These are phyloP conservation scores for Alitta virens DNA, from an alignment of 2,888 invertebrate genomes.

Conservation along the genomic window DNA sequence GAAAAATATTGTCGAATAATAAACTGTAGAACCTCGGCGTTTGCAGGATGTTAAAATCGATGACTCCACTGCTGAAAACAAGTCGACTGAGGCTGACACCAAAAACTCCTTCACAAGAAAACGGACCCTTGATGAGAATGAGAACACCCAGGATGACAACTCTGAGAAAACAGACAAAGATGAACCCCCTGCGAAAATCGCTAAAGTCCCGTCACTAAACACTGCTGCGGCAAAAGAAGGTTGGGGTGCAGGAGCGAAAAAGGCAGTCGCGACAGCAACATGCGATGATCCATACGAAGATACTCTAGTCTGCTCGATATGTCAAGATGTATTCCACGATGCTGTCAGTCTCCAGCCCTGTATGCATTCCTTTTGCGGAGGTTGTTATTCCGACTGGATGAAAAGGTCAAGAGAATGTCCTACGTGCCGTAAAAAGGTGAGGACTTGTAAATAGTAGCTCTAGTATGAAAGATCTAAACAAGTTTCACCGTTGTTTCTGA, in stretches of 20 bases:
- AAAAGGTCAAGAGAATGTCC: constrained; percentile 49
- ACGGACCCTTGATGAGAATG: neutral
- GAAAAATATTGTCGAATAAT: too few relatives aligned
- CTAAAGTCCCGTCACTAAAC: neutral
- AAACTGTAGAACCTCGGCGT: too few relatives aligned
- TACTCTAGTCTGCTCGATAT: constrained; percentile 50
- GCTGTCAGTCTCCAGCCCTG: constrained; percentile 56
- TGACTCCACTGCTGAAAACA: too few relatives aligned
- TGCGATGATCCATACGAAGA: constrained; percentile 33
- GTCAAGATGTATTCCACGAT: constrained; percentile 54
- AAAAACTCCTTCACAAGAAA: neutral
- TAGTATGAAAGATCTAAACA: too few relatives aligned
- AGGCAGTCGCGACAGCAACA: neutral
- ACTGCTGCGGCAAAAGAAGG: neutral
- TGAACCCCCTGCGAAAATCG: neutral
- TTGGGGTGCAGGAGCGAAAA: neutral
- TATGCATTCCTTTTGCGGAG: constrained; percentile 56
- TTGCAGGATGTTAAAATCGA: too few relatives aligned
- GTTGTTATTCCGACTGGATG: constrained; percentile 56
- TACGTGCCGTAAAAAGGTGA: constrained; percentile 20
- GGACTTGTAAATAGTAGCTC: too few relatives aligned
- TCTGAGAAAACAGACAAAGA: constrained; percentile 4
- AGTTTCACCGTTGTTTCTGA: too few relatives aligned
- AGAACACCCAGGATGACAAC: neutral
- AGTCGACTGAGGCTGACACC: too few relatives aligned